Conservation (phyloP, 1,140 invertebrate species). For the Thereuonema tuberculata region DNA sequence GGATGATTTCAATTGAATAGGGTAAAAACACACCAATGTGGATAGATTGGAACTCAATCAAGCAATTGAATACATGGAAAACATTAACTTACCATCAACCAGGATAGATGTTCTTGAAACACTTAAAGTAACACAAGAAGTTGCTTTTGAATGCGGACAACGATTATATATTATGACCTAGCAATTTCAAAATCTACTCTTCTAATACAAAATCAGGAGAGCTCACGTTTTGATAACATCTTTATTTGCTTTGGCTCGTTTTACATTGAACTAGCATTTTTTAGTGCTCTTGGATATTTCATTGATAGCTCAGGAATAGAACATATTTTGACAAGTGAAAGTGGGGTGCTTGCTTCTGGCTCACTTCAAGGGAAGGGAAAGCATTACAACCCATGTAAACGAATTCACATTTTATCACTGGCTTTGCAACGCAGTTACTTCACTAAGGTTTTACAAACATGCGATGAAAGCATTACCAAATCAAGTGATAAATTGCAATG, state of each 20-base stretch:
- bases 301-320: background rate
- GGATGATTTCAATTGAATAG: background rate
- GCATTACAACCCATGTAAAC: background rate
- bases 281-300: background rate
- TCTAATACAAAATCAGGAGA: background rate
- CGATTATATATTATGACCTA: background rate
- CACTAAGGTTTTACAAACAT: background rate
- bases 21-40: background rate
- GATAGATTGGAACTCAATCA: background rate
- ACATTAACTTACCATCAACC: background rate
- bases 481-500: background rate
- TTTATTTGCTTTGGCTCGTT: background rate
- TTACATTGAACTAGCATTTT: background rate
- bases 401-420: background rate
- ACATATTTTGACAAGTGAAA: background rate
- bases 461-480: background rate
- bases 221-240: background rate
- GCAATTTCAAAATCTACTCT: background rate
- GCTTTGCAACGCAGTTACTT: background rate
- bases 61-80: background rate
- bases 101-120: background rate
- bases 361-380: background rate
- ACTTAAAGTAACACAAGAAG: background rate
- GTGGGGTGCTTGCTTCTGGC: background rate
- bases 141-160: background rate